A percentile compares a stretch with the other conserved stretches of the same genome.
Evolutionary conservation across 2,888 invertebrate species (phyloP).

Genomic region (Ametastegia equiseti): DNA sequence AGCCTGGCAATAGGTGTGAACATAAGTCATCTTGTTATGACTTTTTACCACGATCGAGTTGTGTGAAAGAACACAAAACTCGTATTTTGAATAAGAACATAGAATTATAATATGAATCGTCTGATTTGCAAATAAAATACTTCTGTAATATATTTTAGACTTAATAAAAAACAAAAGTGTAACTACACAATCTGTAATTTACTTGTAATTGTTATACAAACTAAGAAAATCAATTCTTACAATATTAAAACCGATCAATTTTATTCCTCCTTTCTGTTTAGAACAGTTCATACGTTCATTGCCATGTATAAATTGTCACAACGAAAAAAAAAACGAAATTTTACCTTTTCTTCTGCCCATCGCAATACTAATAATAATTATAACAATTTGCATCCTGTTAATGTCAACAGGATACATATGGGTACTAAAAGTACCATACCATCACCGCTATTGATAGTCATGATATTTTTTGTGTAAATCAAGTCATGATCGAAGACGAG

Average conservation of each 20-base stretch:
- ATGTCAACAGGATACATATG: too few relatives aligned
- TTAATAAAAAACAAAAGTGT: not conserved
- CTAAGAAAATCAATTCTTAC: not conserved
- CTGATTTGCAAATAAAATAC: constrained; percentile 26
- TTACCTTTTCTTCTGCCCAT: not conserved
- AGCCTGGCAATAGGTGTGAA: constrained; percentile 90
- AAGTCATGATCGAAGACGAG: not conserved
- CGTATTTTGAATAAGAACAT: not conserved
- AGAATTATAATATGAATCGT: not conserved
- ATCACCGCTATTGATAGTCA: too few relatives aligned
- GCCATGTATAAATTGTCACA: not conserved
- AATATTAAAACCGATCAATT: not conserved
- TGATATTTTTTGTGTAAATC: not conserved
- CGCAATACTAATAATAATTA: not conserved
- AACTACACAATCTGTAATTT: constrained; percentile 9
- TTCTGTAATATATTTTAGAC: constrained; percentile 36
- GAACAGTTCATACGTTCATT: not conserved
- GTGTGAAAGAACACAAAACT: constrained; percentile 75
- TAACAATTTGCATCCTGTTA: not conserved
- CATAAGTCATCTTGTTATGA: constrained; percentile 87
- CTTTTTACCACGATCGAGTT: constrained; percentile 90
- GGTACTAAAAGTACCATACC: too few relatives aligned
- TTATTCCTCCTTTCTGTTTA: not conserved
- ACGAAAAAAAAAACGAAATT: not conserved
- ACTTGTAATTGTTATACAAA: not conserved